phyloP scores from a whole-genome alignment of 2,113 vertebrate genomes.

The Mungos mungo region DNA sequence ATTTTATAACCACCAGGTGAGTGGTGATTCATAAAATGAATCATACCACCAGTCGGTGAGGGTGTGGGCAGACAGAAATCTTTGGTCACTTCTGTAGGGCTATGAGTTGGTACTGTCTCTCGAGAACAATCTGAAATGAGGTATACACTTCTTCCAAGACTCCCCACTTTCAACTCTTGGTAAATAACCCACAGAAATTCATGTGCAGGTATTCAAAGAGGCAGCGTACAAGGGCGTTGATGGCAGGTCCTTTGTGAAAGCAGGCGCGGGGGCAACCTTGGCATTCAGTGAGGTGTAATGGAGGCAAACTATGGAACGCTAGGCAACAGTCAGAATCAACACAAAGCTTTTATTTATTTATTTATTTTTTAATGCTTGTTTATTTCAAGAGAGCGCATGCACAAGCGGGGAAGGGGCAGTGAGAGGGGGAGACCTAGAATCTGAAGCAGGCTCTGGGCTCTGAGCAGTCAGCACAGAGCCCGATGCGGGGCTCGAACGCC shows the following conservation, averaged over 20 bases:
- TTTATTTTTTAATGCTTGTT: too few species aligned
- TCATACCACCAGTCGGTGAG: neutral
- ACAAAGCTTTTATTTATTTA: neutral
- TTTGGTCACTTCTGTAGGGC: neutral
- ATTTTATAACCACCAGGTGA: neutral
- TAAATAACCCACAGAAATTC: neutral
- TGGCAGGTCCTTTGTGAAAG: neutral
- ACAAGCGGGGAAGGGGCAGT: too few species aligned
- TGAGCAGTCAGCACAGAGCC: too few species aligned
- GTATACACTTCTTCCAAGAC: neutral
- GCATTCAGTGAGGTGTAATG: neutral
- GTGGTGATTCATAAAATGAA: neutral
- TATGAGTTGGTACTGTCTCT: neutral
- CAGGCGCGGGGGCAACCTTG: neutral
- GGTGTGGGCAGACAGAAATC: neutral
- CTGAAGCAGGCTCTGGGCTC: too few species aligned
- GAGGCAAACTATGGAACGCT: neutral
- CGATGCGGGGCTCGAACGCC: too few species aligned
- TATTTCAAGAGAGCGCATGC: too few species aligned
- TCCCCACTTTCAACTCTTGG: neutral
- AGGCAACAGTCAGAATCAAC: neutral
- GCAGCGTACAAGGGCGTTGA: rapidly evolving
- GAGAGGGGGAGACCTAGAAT: too few species aligned
- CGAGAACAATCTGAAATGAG: neutral
- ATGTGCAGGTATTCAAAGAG: neutral